A percentile compares a stretch with the other conserved stretches of the same genome.
These are phyloP conservation scores for Passer montanus DNA, from an alignment of 2,113 vertebrate genomes.

Conservation along the genomic window DNA sequence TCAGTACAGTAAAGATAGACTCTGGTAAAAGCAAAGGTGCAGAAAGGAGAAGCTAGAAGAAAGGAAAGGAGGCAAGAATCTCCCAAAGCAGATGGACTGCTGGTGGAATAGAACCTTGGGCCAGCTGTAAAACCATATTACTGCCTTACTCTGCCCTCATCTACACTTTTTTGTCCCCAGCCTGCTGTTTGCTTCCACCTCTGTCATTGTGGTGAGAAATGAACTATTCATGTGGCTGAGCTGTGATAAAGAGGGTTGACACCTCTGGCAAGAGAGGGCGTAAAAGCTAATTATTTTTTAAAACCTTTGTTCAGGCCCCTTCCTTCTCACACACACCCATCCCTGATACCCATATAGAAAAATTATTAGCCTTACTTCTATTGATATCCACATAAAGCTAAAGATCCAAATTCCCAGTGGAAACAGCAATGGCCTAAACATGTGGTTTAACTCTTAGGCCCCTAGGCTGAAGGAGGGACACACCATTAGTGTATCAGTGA, in stretches of 20 bases:
- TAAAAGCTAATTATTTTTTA: conserved; percentile 39
- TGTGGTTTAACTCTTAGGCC: not conserved
- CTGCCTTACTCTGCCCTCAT: not conserved
- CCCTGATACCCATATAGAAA: not conserved
- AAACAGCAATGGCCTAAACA: not conserved
- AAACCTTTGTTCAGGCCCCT: conserved; percentile 15
- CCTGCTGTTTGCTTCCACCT: conserved; percentile 27
- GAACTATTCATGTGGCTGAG: not conserved
- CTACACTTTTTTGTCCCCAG: not conserved
- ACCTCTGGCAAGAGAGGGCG: not conserved
- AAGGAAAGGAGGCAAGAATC: not conserved
- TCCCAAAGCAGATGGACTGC: not conserved
- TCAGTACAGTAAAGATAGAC: not conserved
- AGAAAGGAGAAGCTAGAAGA: not conserved
- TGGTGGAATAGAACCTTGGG: not conserved
- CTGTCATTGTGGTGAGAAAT: conserved; percentile 23
- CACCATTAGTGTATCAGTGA: not conserved
- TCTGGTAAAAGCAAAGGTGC: not conserved
- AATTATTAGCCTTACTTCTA: not conserved
- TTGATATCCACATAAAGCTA: not conserved
- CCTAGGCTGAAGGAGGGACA: not conserved
- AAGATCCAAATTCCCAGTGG: not conserved
- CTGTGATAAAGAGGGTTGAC: not conserved
- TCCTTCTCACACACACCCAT: not conserved
- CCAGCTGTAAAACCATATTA: not conserved